Evolutionary conservation across 2,888 invertebrate species (phyloP).

Genomic region (Brachypalpus laphriformis): DNA sequence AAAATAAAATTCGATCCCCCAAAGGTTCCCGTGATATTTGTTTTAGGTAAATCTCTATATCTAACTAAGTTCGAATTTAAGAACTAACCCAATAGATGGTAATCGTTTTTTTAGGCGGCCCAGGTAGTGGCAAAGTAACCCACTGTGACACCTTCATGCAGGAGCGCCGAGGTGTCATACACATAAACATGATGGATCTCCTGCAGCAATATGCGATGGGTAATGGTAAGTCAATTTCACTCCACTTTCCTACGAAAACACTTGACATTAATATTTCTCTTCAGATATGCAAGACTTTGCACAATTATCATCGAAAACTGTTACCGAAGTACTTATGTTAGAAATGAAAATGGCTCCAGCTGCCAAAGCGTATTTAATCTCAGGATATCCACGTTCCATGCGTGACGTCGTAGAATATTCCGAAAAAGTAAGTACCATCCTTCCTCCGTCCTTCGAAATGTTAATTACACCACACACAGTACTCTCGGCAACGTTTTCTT

Average conservation of each 20-base stretch:
- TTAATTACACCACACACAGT: conserved; percentile 27
- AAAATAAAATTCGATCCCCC: conserved; percentile 93
- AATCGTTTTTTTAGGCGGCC: conserved; percentile 88
- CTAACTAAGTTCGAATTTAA: no score
- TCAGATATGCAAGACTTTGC: conserved; percentile 94
- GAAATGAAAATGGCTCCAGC: conserved; percentile 97
- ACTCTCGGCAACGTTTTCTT: not conserved
- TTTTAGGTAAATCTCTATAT: conserved; percentile 86
- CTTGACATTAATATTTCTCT: not conserved
- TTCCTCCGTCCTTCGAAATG: conserved; percentile 10
- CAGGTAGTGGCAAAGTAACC: conserved; percentile 98
- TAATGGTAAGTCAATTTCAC: conserved; percentile 86
- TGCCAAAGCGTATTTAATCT: conserved; percentile 93
- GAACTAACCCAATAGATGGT: not conserved
- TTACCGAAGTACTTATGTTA: conserved; percentile 94
- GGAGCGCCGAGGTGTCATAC: conserved; percentile 92
- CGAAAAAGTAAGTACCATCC: conserved; percentile 88
- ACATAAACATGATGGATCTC: conserved; percentile 96
- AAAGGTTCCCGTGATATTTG: conserved; percentile 94
- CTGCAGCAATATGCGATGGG: conserved; percentile 95
- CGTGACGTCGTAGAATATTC: conserved; percentile 95
- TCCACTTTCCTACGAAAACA: not conserved
- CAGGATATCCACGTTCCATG: conserved; percentile 96
- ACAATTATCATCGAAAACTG: conserved; percentile 92
- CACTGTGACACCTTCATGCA: conserved; percentile 96